These are phyloP conservation scores for Rhinoptilus africanus DNA, from an alignment of 2,113 vertebrate genomes.

Conservation along the genomic window DNA sequence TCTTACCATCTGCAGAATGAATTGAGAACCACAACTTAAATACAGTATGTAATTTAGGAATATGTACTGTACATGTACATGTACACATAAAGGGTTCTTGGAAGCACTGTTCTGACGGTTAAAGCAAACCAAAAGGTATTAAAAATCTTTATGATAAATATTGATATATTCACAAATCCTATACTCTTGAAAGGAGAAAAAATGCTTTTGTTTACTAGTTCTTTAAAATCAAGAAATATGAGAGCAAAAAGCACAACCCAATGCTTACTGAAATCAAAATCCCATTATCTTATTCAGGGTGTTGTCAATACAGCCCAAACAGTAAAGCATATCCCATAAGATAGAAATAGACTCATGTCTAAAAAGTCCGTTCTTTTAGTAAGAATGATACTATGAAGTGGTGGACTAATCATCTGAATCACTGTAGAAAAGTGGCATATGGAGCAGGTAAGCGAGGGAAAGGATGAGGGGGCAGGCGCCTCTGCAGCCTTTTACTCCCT, in stretches of 20 bases:
- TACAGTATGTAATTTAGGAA: neutral
- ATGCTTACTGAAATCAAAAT: neutral
- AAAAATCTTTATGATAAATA: neutral
- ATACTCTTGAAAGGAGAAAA: neutral
- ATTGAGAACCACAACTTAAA: neutral
- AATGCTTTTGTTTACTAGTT: neutral
- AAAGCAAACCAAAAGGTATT: neutral
- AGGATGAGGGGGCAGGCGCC: neutral
- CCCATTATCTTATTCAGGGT: neutral
- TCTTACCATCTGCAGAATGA: neutral
- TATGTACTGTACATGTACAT: neutral
- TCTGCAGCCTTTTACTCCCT: neutral
- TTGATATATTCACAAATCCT: neutral
- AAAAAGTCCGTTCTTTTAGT: neutral
- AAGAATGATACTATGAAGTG: neutral
- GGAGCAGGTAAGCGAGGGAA: neutral
- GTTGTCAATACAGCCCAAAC: accelerated
- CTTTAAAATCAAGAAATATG: neutral
- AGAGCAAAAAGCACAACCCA: neutral
- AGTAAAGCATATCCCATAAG: neutral
- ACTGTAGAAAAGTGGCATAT: neutral
- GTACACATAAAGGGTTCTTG: neutral
- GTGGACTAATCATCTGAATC: neutral
- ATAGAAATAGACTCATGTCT: neutral
- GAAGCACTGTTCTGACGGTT: neutral